These are phyloP conservation scores for Catostomus latipinnis DNA, from an alignment of 2,797 vertebrate species.

Conservation along the genomic window DNA sequence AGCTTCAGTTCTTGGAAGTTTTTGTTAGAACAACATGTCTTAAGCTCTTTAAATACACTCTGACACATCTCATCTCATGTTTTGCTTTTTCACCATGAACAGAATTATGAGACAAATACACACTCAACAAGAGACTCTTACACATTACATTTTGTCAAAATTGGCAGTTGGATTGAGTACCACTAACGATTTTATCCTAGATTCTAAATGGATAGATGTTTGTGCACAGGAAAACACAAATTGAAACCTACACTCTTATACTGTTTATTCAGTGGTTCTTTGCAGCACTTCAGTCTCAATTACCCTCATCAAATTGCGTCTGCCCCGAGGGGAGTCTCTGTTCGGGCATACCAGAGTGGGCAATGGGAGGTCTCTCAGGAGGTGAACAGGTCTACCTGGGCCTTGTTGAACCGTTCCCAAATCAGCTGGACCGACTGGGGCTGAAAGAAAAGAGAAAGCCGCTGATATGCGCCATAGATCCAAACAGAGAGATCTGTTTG, in stretches of 20 bases:
- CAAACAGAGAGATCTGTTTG: no score
- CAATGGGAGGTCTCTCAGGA: no score
- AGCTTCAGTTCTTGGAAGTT: conserved; percentile 55
- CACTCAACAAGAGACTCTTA: conserved; percentile 17
- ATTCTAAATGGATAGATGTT: not conserved
- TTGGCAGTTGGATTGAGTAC: conserved; percentile 9
- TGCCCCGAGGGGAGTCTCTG: no score
- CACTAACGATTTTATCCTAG: conserved; percentile 28
- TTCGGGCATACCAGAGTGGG: no score
- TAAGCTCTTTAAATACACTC: conserved; percentile 54
- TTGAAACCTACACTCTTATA: not conserved
- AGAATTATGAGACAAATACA: conserved; percentile 57
- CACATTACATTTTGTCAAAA: not conserved
- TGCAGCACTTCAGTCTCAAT: not conserved
- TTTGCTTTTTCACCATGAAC: conserved; percentile 51
- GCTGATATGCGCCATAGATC: no score
- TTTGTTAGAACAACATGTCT: conserved; percentile 61
- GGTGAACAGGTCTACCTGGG: no score
- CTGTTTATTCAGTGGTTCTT: not conserved
- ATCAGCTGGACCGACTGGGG: no score
- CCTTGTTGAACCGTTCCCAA: no score
- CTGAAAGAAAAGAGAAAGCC: no score
- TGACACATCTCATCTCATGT: conserved; percentile 60
- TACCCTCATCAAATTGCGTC: not conserved
- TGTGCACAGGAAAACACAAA: not conserved